Base-by-base conservation (phyloP, 2,797 vertebrate species). In the Phataginus tetradactyla region DNA sequence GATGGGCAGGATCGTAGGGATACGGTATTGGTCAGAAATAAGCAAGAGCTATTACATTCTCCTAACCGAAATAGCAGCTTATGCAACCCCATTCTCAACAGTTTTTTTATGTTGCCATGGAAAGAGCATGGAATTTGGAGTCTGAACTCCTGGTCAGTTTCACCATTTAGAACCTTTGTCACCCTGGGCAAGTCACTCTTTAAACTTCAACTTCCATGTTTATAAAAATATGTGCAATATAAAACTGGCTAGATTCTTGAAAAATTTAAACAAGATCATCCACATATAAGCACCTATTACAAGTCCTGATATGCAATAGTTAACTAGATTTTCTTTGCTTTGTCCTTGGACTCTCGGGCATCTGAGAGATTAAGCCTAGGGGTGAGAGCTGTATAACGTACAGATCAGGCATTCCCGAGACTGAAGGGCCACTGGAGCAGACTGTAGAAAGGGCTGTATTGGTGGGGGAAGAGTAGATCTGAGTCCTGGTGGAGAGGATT, bases 1-100 rank as follows among this genome's bases (percentile, higher is more conserved):
- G 85, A 74, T 10, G 14, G n/a, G 18, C n/a, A 57, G 49, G 39
- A 39, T 39, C 20, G 8, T 68, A 34, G 27, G 55, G 49, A 17
- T 61, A 51, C 91, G 34, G 63, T 69, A 37, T 29, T 87, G 27
- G 57, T 75, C 64, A 79, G 86, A 94, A 95, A 91, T 27, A 86
- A 92, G 32, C 20, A 7, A 77, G 49, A 61, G 5, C 59, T 55
- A 4, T 59, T 45, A 63, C 13, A 55, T 3, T 5, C 32, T 91
- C 45, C 72, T 21, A 51, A 27, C 25, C 17, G 32, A 71, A 83
- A 84, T 21, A 69, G 34, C 64, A 68, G 34, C 17, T 25, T 61
- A 15, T 32, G 34, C 6, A 71, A 9, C 1, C 9, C 32, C 2
- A 13, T 63, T 49, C 34, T 64, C 17, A 49, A 74, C 59, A 55